Conservation (phyloP, 64 coral and sea anemone genomes). For the Catalaphyllia jardinei region DNA sequence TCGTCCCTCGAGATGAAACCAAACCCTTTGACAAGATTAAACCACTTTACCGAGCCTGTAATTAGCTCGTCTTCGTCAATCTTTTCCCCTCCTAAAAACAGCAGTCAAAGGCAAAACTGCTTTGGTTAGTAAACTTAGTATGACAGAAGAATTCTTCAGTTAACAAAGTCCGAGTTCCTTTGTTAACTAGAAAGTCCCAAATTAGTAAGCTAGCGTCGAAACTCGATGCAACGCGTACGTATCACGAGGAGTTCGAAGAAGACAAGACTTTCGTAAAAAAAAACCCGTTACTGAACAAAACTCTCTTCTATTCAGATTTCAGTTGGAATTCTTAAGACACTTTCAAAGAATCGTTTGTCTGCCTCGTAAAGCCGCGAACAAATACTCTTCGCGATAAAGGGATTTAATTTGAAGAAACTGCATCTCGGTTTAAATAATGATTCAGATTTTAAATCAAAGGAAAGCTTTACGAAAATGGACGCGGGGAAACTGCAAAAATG, state of each 20-base stretch:
- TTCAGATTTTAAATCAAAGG: neutral
- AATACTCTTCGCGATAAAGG: neutral
- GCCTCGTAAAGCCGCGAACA: neutral
- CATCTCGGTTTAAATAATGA: constrained; percentile 17
- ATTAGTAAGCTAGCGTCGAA: neutral
- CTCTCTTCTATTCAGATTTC: too few relatives aligned
- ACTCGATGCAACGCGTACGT: neutral
- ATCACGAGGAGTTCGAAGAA: too few relatives aligned
- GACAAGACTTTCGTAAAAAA: neutral
- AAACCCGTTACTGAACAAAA: too few relatives aligned
- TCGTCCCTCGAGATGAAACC: constrained; percentile 89
- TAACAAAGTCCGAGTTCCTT: neutral
- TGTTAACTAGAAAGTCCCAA: neutral
- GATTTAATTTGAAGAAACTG: neutral
- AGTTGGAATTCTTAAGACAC: too few relatives aligned
- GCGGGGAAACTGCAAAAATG: constrained; percentile 21
- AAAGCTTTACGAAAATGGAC: neutral
- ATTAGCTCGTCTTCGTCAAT: neutral
- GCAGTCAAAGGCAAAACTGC: neutral
- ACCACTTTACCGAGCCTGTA: constrained; percentile 88
- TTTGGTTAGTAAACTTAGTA: neutral
- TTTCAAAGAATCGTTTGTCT: neutral
- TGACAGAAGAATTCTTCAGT: neutral
- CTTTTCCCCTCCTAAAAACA: neutral
- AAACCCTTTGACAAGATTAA: constrained; percentile 91